Base-by-base conservation (phyloP, 1,140 invertebrate genomes). In the Sarcophaga peregrina region DNA sequence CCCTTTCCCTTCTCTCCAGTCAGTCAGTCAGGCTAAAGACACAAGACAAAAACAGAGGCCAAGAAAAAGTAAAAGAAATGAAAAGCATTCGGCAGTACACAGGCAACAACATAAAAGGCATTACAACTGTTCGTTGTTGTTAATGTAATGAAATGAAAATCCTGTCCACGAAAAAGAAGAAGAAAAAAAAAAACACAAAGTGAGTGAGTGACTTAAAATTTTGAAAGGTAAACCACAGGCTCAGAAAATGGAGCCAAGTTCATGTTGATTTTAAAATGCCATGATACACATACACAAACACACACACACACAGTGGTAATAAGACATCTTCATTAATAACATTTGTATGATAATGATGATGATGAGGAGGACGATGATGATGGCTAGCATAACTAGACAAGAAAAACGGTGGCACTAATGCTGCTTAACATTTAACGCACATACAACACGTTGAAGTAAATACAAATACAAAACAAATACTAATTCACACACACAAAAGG, bases 391-490 rank as follows among this genome's bases (percentile, higher is more conserved):
- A 62, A 62, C 54, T 37, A n/a, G n/a, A 68, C 62, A 20, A 52
- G 50, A 52, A 52, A 52, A 9, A 13, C 0, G 20, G 6, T 68
- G 8, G n/a, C 1, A 68, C 62, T 20, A 68, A 68, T n/a, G 62
- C 17, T 25, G 20, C 62, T 58, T 58, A 58, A 58, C 54, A 58
- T 58, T 58, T 58, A 58, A 58, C 54, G n/a, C 54, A 58, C 54
- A 58, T 58, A 58, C 54, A 58, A 13, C 15, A 58, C 54, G 13
- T n/a, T n/a, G n/a, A 58, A 58, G 15, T 15, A 15, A n/a, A 58
- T 58, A 58, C 54, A 58, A 58, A 13, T 6, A 58, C 13, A n/a
- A 58, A 37, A 37, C 25, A 37, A 37, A 37, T 37, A 37, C 25
- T 37, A 37, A 37, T 37, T 37, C 25, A 37, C 25, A 37, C 25